Evolutionary conservation across 2,888 invertebrate species (phyloP), one percentile per base, ranked within the genome.

Genomic region (Trichopria drosophilae): DNA sequence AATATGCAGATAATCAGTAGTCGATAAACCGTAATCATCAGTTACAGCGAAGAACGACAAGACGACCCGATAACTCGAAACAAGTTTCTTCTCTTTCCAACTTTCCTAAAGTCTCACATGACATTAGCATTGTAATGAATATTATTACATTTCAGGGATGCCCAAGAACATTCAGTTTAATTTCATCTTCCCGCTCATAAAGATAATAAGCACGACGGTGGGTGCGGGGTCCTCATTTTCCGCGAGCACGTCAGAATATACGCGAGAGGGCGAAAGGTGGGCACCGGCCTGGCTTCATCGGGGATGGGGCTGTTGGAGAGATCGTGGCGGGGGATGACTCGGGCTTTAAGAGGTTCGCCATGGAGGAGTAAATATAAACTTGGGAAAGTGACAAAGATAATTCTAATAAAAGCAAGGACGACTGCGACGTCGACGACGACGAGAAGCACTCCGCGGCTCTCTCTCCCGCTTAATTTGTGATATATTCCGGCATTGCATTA

Each of bases 41-140:
- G 50, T 36, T 47, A 51, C 51, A 42, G 51, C n/a, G n/a, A n/a
- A n/a, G n/a, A n/a, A n/a, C n/a, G n/a, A n/a, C n/a, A n/a, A n/a
- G n/a, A n/a, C n/a, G n/a, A n/a, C n/a, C n/a, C 69, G 73, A 74
- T 73, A 73, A 73, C 73, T 73, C 65, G 72, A 71, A 69, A 64
- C 59, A 72, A 72, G 70, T 73, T 73, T 50, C 55, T 68, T 61
- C 63, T 68, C 64, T 63, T 62, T 66, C 72, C 72, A 73, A 66
- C 68, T 57, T 51, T 51, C 55, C 61, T 58, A 62, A 63, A 44
- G 47, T 51, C 54, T 63, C 60, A 65, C 63, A 26, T 66, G 70
- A 71, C 69, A 73, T 75, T 75, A 75, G 73, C 75, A 74, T 74
- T 73, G 73, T 74, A 75, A 75, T 74, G 74, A 75, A 75, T 75